Base-by-base conservation (phyloP, 2,888 invertebrate genomes). In the Dusona sp. region DNA sequence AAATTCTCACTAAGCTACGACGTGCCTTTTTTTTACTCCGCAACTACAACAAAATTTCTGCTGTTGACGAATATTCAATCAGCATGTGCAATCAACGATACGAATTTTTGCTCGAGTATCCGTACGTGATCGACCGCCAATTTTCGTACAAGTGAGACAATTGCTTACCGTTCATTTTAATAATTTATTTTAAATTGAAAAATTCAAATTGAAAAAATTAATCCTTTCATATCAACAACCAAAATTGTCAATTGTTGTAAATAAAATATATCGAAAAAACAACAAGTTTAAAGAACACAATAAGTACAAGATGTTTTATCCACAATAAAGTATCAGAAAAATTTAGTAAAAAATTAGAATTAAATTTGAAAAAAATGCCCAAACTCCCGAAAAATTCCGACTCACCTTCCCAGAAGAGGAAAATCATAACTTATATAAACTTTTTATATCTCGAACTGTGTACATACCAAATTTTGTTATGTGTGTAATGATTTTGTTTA, bases 31-130 rank as follows among this genome's bases (percentile, higher is more conserved):
- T 36, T 67, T 33, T 6, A 42, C 36, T 16, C 22, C 36, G 25
- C 36, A 22, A 29, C 33, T 25, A 36, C 9, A 36, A 45, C 29
- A 29, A 61, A 45, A 64, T 57, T 64, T 54, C n/a, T 19, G 3
- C 2, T 22, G 19, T 29, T 2, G 38, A 38, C 33, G 61, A 48
- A 33, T 1, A 16, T 25, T 65, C 77, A 22, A 36, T 36, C 51
- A 51, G 29, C 36, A 77, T 77, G 77, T 51, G 33, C 33, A 77
- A 38, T 65, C 77, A 36, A 65, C 77, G 77, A 77, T 67, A 51
- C 77, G 77, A 77, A 13, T 33, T 51, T 7, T 65, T 77, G 22
- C n/a, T 77, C 22, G 77, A 77, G 36, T 77, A 65, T 77, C 77
- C 77, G 33, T 77, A 77, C 9, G 48, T 65, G 13, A 45, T 77